phyloP scores from a whole-genome alignment of 2,888 invertebrate genomes.

The Leucozona laternaria region DNA sequence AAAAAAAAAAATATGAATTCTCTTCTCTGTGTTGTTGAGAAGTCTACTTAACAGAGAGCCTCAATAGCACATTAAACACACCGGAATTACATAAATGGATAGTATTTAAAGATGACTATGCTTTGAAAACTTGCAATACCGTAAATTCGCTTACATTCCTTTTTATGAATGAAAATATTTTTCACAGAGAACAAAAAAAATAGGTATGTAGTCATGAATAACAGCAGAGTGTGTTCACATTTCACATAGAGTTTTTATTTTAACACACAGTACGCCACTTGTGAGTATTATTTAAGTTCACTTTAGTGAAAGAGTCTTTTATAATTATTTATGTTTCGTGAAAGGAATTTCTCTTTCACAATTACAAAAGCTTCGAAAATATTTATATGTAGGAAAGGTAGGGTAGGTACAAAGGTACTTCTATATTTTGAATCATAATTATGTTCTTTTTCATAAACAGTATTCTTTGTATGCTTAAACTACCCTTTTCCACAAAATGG shows the following conservation, averaged over 20 bases:
- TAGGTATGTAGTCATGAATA: background rate
- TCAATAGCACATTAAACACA: background rate
- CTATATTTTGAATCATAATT: background rate
- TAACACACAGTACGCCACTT: background rate
- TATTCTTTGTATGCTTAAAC: background rate
- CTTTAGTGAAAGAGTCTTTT: background rate
- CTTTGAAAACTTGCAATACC: background rate
- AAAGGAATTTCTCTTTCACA: background rate
- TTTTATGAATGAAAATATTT: background rate
- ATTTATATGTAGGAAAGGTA: too few relatives aligned
- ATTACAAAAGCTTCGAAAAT: background rate
- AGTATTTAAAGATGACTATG: background rate
- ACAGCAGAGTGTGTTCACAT: background rate
- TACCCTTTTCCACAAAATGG: too few relatives aligned
- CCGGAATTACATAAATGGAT: background rate
- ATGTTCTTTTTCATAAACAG: background rate
- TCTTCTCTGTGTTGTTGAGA: background rate
- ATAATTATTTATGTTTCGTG: background rate
- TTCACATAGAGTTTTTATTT: background rate
- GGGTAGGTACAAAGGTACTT: too few relatives aligned
- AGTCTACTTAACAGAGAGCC: background rate
- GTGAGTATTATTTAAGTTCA: background rate
- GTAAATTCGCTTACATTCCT: background rate
- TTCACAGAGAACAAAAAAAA: background rate
- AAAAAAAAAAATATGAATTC: background rate